phyloP scores from a whole-genome alignment of 2,797 vertebrate genomes.

The Cynopterus sphinx region DNA sequence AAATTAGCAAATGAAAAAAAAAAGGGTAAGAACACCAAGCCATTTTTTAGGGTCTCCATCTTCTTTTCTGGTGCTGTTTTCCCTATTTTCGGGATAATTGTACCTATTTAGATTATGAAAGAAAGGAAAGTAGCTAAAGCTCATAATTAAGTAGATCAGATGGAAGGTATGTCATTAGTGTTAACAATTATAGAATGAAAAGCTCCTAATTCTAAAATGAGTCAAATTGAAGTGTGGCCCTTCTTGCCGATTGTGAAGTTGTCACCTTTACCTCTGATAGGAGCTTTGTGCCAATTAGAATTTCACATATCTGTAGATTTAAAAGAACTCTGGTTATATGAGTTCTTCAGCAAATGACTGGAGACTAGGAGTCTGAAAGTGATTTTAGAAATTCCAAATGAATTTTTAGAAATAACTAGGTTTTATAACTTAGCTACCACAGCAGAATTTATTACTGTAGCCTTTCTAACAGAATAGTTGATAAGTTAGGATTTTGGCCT shows the following conservation, averaged over 20 bases:
- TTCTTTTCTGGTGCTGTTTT: background rate
- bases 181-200: background rate
- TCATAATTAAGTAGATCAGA: background rate
- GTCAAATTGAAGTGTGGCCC: background rate
- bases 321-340: background rate
- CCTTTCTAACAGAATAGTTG: background rate
- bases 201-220: background rate
- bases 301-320: background rate
- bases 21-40: background rate
- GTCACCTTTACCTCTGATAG: background rate
- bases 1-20: background rate
- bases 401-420: slow-evolving; percentile 32
- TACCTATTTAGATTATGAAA: background rate
- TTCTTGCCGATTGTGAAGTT: background rate
- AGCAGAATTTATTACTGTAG: background rate
- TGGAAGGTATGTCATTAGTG: background rate
- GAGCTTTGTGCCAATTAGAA: background rate
- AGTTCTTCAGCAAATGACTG: background rate
- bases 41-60: background rate
- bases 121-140: background rate
- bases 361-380: background rate
- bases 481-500: background rate
- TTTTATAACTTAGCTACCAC: background rate
- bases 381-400: slow-evolving; percentile 3
- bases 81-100: background rate